Evolutionary conservation across 2,113 vertebrate species (phyloP).

Genomic region (Vidua chalybeata): DNA sequence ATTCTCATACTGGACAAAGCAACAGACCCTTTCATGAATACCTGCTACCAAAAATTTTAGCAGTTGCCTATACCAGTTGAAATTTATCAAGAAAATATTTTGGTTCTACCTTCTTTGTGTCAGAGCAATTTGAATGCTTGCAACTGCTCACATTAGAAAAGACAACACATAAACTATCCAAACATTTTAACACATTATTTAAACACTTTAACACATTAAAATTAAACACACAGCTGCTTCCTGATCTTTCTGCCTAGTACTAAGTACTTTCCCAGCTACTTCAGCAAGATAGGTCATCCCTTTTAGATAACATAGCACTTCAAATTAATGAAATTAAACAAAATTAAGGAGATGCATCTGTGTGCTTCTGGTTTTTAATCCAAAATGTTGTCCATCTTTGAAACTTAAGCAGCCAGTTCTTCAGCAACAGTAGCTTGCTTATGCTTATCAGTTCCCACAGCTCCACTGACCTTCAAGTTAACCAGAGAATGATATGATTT

Average conservation of each 20-base stretch:
- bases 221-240: neutral
- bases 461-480: neutral
- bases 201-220: neutral
- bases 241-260: neutral
- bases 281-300: neutral
- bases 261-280: neutral
- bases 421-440: neutral
- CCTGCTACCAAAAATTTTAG: neutral
- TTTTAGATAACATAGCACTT: neutral
- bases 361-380: neutral
- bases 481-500: neutral
- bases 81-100: neutral
- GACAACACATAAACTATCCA: neutral
- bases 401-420: neutral
- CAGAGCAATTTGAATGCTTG: neutral
- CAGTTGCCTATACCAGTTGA: neutral
- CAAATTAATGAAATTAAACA: neutral
- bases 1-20: neutral
- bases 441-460: neutral
- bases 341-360: neutral
- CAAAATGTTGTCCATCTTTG: neutral
- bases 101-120: neutral
- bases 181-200: neutral
- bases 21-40: neutral
- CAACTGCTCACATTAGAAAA: neutral